Evolutionary conservation across 1,140 invertebrate genomes (phyloP), one percentile per base, ranked within the genome.

Genomic region (Dreissena polymorpha): DNA sequence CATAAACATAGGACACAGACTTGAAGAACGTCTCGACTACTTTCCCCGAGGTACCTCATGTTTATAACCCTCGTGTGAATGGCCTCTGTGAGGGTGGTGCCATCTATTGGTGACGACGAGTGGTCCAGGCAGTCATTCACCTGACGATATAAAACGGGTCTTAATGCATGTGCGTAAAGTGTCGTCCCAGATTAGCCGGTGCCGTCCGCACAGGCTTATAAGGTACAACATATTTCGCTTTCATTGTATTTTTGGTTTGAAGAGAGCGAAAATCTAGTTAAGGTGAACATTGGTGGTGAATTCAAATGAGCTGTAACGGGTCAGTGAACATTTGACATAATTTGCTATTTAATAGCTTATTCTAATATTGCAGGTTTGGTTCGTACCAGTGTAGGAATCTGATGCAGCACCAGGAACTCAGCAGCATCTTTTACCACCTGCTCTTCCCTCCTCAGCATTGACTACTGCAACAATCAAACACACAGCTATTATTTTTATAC

Each of bases 1-100:
- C 93, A 91, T 93, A 87, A 14, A 94, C 94, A 94, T 99, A 99
- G 85, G 96, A 95, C 25, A 99, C 94, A 84, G 96, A 95, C 71
- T 96, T 95, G 86, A 97, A 95, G 55, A 99, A 92, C 92, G 96
- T 95, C 71, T 95, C 94, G 18, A 96, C 96, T 25, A 93, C 90
- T 74, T 89, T 91, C 14, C n/a, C 92, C 92, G 21, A 99, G 94
- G 92, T 99, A 99, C 50, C 99, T 95, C 77, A 99, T 96, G 92
- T 99, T 99, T 86, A 99, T 99, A 75, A 99, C 99, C 87, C 93
- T 90, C 85, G 95, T 96, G 93, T 99, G 98, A 89, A 99, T 94
- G 0, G 97, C 96, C 92, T 99, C 98, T 0, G 97, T 95, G n/a
- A 99, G 94, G n/a, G 97, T 98, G 25, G 94, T 94, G 25, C 98